A percentile compares a stretch with the other conserved stretches of the same genome.
phyloP scores from a whole-genome alignment of 2,888 invertebrate species.

The Hedychridium roseum region DNA sequence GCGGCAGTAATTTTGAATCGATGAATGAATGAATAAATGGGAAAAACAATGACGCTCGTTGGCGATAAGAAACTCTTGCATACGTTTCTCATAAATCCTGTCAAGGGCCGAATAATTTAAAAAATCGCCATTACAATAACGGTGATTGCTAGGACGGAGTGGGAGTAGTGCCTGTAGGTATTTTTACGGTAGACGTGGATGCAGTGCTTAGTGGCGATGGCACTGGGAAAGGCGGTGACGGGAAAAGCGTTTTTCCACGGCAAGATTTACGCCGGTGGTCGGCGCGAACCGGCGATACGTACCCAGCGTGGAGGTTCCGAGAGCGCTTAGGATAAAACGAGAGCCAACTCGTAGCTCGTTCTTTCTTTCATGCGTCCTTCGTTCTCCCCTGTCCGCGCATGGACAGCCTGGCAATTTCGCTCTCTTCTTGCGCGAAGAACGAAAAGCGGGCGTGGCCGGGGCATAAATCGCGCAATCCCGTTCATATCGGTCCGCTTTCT shows the following conservation, averaged over 20 bases:
- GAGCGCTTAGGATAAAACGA: conserved; percentile 26
- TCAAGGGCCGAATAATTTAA: no score
- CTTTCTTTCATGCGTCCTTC: conserved; percentile 2
- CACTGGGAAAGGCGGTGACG: conserved; percentile 11
- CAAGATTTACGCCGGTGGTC: conserved; percentile 40
- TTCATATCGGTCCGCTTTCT: conserved; percentile 4
- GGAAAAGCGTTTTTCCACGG: conserved; percentile 37
- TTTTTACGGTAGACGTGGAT: no score
- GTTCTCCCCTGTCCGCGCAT: neutral
- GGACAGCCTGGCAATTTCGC: conserved; percentile 30
- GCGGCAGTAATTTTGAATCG: no score
- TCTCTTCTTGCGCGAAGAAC: conserved; percentile 28
- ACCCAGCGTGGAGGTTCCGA: conserved; percentile 22
- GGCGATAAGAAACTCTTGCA: no score
- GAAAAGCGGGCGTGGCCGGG: conserved; percentile 37
- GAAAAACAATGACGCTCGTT: no score
- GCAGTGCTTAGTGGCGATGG: no score
- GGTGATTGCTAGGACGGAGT: no score
- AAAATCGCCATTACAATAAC: no score
- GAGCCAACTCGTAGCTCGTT: conserved; percentile 6
- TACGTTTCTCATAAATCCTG: no score
- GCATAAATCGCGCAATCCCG: conserved; percentile 40
- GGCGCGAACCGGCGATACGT: conserved; percentile 38
- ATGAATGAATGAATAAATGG: no score
- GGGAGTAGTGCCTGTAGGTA: no score